A percentile compares a stretch with the other conserved stretches of the same genome.
phyloP scores from a whole-genome alignment of 2,113 vertebrate species.

The Cyprinus carpio region DNA sequence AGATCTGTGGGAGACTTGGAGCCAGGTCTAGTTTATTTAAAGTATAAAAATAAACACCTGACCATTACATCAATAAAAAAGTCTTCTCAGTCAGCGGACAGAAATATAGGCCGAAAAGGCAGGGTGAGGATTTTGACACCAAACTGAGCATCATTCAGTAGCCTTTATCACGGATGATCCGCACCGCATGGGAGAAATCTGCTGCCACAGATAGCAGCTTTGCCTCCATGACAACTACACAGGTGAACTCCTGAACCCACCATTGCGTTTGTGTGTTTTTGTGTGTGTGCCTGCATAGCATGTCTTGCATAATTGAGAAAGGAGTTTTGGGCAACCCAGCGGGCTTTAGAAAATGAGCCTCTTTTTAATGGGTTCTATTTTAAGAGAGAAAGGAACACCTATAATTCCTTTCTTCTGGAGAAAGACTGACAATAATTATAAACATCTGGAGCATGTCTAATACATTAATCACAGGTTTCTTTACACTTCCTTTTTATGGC shows the following conservation, averaged over 20 bases:
- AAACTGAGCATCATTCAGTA: constrained; percentile 5
- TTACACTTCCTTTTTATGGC: background rate
- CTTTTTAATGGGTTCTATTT: background rate
- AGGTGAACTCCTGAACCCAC: constrained; percentile 35
- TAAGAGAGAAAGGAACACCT: background rate
- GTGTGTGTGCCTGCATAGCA: background rate
- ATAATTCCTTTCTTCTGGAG: background rate
- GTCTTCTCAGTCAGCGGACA: constrained; percentile 9
- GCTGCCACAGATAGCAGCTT: constrained; percentile 21
- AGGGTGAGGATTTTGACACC: constrained; percentile 5
- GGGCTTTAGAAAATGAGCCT: background rate
- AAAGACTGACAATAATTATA: background rate
- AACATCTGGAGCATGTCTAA: background rate
- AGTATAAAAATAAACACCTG: constrained; percentile 13
- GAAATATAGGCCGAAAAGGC: background rate
- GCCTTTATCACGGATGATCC: constrained; percentile 9
- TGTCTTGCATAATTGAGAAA: background rate
- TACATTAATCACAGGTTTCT: background rate
- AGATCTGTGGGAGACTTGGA: background rate
- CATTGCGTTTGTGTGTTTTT: background rate
- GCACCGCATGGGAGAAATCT: constrained; percentile 4
- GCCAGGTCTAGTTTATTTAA: constrained; percentile 12
- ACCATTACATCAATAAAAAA: constrained; percentile 15
- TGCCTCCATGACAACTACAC: constrained; percentile 30
- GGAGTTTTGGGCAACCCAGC: constrained; percentile 22